Conservation (phyloP, 2,113 vertebrate species). For the Sinocyclocheilus grahami region DNA sequence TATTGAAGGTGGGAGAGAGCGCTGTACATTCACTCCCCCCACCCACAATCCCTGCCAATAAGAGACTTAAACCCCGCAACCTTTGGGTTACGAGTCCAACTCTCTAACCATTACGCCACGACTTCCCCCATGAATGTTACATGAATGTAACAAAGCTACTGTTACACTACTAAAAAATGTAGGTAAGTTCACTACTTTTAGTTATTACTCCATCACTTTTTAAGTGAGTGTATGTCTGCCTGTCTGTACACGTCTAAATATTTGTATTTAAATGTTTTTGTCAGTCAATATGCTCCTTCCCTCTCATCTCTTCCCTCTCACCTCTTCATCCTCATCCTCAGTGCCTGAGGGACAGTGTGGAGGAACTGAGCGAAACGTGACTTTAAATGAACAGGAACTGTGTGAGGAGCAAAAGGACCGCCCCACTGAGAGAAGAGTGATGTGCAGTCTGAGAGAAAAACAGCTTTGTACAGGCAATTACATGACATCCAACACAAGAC, state of each 20-base stretch:
- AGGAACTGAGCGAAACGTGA: conserved; percentile 65
- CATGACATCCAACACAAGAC: conserved; percentile 53
- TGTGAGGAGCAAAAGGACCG: conserved; percentile 17
- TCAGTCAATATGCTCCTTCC: conserved; percentile 63
- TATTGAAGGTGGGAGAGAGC: too few relatives aligned
- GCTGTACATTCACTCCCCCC: too few relatives aligned
- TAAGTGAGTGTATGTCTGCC: background rate
- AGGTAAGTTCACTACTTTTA: background rate
- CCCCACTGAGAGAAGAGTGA: conserved; percentile 54
- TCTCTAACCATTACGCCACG: too few relatives aligned
- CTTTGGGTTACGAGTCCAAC: too few relatives aligned
- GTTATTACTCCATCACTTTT: background rate
- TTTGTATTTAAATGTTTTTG: conserved; percentile 30
- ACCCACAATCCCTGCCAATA: too few relatives aligned
- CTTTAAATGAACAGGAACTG: conserved; percentile 61
- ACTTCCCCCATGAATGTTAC: too few relatives aligned
- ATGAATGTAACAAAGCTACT: background rate
- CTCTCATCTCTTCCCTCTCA: conserved; percentile 51
- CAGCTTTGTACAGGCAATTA: conserved; percentile 67
- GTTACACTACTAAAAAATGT: background rate
- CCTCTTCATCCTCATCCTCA: background rate
- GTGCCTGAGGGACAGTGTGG: conserved; percentile 48
- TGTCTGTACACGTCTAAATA: background rate
- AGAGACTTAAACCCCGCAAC: too few relatives aligned
- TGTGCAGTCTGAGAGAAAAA: conserved; percentile 60